Evolutionary conservation across 2,888 invertebrate genomes (phyloP).

Genomic region (Kryphioiulus occultus): DNA sequence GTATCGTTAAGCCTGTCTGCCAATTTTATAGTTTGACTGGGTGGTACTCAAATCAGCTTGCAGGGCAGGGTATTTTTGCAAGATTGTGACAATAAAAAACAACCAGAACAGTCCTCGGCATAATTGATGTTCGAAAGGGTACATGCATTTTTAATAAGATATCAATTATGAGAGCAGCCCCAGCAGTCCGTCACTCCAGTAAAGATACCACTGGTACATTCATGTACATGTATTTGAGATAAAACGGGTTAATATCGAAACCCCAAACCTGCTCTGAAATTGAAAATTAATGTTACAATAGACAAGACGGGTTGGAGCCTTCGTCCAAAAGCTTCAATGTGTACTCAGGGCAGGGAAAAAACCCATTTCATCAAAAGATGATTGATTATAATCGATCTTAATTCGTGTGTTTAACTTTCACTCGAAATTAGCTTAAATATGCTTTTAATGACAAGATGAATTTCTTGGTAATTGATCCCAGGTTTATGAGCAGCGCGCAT

Average conservation of each 20-base stretch:
- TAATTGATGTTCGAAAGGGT: not conserved
- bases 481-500: not conserved
- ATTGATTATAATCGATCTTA: slow-evolving; percentile 23
- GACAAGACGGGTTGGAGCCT: not conserved
- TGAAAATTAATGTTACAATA: not conserved
- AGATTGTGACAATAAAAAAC: not conserved
- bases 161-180: not conserved
- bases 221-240: no score
- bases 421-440: slow-evolving; percentile 23
- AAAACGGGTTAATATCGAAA: not conserved
- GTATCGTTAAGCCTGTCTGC: no score
- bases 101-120: not conserved
- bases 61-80: not conserved
- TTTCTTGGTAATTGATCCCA: not conserved
- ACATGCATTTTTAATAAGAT: not conserved
- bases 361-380: not conserved
- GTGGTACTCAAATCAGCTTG: no score
- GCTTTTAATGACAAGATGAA: slow-evolving; percentile 23
- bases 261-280: not conserved
- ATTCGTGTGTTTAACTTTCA: slow-evolving; percentile 23
- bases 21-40: no score
- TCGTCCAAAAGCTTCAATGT: not conserved
- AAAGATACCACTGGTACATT: not conserved
- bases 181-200: not conserved
- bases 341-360: not conserved